Evolutionary conservation across 2,113 vertebrate species (phyloP), one percentile per base, ranked within the genome.

Genomic region (Bubalus kerabau): DNA sequence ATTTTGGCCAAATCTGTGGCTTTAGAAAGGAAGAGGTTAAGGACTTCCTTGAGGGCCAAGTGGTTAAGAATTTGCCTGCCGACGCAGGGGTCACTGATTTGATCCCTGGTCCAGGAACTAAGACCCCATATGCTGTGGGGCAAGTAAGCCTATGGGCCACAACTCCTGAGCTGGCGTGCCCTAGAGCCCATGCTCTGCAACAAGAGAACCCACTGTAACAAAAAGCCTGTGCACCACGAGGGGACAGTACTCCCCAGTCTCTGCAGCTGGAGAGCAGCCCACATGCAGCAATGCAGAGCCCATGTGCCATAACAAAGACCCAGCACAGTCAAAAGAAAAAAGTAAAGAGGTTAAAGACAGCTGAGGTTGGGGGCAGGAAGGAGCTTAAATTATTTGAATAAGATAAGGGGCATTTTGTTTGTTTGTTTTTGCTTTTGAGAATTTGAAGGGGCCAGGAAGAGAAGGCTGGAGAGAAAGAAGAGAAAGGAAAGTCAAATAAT

Each of bases 341-440:
- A 76, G 71, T 26, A 64, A 81, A 13, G n/a, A 59, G 36, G 30
- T 62, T 60, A 86, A 90, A 94, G 43, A 83, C 12, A 85, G 30
- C 59, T 86, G 82, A 85, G 16, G 62, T 90, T 80, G 87, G 46
- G 50, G 60, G 32, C 36, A 85, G n/a, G 59, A 91, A 28, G 84
- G 15, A 86, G 24, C 67, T 86, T 82, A 86, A 95, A 62, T 90
- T 71, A 12, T 74, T 57, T 92, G 80, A 96, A 81, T 92, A 62
- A 82, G n/a, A 74, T 64, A 71, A 89, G 48, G 11, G 15, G 19
- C 78, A 7, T 84, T 90, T 81, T 48, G 32, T 62, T 90, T 46
- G 76, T 52, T 80, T 57, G 84, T 26, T 84, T 95, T 94, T 80
- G 48, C 50, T 88, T 88, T 92, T 60, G n/a, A 96, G 67, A 90